Evolutionary conservation across 2,888 invertebrate genomes (phyloP).

Genomic region (Gerris lacustris): DNA sequence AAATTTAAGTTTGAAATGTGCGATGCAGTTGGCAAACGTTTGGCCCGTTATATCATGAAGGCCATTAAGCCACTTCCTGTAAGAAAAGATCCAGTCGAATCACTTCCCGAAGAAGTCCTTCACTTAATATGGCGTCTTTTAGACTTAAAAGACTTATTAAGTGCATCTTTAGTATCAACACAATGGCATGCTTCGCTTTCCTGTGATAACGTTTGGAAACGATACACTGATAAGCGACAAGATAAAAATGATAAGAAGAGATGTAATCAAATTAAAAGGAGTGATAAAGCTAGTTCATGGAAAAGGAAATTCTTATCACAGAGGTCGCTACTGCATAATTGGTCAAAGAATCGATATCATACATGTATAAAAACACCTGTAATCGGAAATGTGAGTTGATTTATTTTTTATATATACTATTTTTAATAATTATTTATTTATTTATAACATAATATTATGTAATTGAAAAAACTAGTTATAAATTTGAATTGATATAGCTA

Average conservation of each 20-base stretch:
- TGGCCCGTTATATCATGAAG: background rate
- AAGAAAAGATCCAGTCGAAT: conserved; percentile 19
- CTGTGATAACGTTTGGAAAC: conserved; percentile 10
- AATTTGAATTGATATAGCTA: too few relatives aligned
- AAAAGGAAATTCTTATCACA: background rate
- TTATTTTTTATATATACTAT: background rate
- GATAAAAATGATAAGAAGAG: background rate
- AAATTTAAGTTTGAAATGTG: background rate
- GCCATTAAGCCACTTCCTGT: background rate
- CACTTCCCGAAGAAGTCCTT: conserved; percentile 20
- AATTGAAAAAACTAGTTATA: too few relatives aligned
- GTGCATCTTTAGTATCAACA: conserved; percentile 15
- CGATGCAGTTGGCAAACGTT: background rate
- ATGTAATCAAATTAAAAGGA: too few relatives aligned
- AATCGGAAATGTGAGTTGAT: background rate
- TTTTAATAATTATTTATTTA: too few relatives aligned
- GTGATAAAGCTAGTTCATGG: background rate
- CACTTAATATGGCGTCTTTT: conserved; percentile 17
- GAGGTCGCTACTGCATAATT: background rate
- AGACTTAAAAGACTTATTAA: conserved; percentile 15
- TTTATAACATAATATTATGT: too few relatives aligned
- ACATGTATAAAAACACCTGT: background rate
- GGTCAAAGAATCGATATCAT: background rate
- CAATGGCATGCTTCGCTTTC: conserved; percentile 14
- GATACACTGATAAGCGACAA: background rate